These are phyloP conservation scores for Zaprionus taronus DNA, from an alignment of 1,140 invertebrate genomes.

Conservation along the genomic window DNA sequence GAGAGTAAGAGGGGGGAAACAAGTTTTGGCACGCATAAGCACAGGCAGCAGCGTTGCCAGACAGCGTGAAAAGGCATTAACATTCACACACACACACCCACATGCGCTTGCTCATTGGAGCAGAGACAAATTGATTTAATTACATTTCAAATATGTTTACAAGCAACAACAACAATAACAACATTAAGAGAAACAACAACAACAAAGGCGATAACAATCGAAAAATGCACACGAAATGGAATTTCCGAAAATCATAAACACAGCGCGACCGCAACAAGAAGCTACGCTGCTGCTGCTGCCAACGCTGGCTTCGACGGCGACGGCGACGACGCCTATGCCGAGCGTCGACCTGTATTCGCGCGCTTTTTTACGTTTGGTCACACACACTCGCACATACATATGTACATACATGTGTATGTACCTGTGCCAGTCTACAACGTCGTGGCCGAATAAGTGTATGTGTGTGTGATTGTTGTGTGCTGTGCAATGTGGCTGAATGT, in stretches of 20 bases:
- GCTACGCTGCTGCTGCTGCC: conserved; percentile 30
- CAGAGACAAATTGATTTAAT: conserved; percentile 61
- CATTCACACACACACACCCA: conserved; percentile 22
- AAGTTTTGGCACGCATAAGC: conserved; percentile 40
- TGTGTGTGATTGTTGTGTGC: conserved; percentile 7
- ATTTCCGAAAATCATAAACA: conserved; percentile 80
- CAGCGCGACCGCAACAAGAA: conserved; percentile 42
- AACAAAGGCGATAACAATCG: conserved; percentile 41
- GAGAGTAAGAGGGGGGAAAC: conserved; percentile 18
- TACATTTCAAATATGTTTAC: conserved; percentile 59
- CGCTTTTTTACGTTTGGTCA: conserved; percentile 74
- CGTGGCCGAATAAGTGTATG: neutral
- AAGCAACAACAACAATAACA: conserved; percentile 44
- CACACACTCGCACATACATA: conserved; percentile 7
- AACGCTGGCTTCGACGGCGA: conserved; percentile 10
- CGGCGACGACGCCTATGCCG: conserved; percentile 45
- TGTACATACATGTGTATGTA: conserved; percentile 11
- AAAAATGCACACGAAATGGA: conserved; percentile 64
- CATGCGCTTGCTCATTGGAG: conserved; percentile 38
- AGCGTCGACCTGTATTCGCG: conserved; percentile 82
- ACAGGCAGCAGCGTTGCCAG: conserved; percentile 41
- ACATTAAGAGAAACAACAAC: conserved; percentile 21
- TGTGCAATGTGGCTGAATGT: conserved; percentile 40
- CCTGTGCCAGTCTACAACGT: conserved; percentile 1
- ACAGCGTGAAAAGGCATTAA: conserved; percentile 31